Percentiles rank a stretch among this genome's conserved stretches.
phyloP scores from a whole-genome alignment of 2,113 vertebrate species.

The Lasiurus cinereus region DNA sequence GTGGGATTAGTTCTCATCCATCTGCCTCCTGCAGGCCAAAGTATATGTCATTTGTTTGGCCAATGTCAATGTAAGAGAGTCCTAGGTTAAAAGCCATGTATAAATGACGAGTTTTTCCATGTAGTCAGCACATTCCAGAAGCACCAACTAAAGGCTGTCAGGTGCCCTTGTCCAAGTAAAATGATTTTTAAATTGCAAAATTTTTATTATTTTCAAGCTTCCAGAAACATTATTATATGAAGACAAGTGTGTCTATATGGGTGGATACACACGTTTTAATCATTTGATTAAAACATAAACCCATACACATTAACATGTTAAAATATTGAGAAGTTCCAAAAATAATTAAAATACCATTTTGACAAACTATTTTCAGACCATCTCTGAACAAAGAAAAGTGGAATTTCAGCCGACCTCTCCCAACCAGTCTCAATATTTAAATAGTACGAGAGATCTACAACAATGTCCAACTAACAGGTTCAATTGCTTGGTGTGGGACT shows the following conservation, averaged over 20 bases:
- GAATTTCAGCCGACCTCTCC: background rate
- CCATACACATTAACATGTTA: background rate
- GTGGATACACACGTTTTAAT: background rate
- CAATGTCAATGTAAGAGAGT: background rate
- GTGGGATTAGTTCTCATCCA: background rate
- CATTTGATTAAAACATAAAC: background rate
- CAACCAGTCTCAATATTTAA: background rate
- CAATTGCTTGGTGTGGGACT: background rate
- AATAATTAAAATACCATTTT: background rate
- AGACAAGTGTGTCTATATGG: background rate
- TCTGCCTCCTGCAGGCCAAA: background rate
- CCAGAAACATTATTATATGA: conserved; percentile 39
- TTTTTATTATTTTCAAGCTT: background rate
- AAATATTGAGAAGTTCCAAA: background rate
- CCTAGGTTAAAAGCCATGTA: background rate
- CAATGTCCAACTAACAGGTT: background rate
- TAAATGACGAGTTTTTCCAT: background rate
- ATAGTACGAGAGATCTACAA: background rate
- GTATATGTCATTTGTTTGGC: background rate
- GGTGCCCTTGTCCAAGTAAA: background rate
- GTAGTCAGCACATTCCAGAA: background rate
- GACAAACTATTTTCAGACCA: background rate
- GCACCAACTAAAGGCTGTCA: background rate
- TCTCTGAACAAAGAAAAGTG: background rate
- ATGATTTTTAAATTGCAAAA: conserved; percentile 31